A percentile compares a stretch with the other conserved stretches of the same genome.
Evolutionary conservation across 2,797 vertebrate species (phyloP).

Genomic region (Trachurus trachurus): DNA sequence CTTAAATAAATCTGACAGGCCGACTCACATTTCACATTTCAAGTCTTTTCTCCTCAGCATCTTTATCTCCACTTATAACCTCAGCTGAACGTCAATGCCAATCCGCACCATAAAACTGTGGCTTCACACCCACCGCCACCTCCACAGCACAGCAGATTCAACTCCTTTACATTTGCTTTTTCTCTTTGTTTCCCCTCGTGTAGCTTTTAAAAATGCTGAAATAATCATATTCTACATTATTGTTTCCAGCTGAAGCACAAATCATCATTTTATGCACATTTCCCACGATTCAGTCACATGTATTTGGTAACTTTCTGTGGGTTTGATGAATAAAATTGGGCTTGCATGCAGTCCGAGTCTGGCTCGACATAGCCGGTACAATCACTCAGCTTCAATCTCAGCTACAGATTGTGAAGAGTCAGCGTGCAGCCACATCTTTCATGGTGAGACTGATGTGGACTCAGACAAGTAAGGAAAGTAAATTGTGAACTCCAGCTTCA

Average conservation of each 20-base stretch:
- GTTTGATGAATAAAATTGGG: background rate
- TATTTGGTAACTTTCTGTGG: background rate
- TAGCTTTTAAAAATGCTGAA: background rate
- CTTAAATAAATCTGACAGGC: background rate
- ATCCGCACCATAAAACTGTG: background rate
- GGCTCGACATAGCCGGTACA: too few relatives aligned
- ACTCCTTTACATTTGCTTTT: background rate
- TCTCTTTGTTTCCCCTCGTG: background rate
- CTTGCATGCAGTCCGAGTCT: background rate
- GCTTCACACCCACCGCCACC: background rate
- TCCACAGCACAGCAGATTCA: background rate
- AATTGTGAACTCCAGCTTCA: constrained; percentile 14
- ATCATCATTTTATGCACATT: background rate
- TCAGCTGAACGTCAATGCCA: background rate
- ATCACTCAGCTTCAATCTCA: too few relatives aligned
- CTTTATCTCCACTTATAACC: background rate
- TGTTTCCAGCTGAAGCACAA: background rate
- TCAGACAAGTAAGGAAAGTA: background rate
- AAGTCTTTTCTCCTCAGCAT: background rate
- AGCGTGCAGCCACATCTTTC: background rate
- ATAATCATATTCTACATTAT: background rate
- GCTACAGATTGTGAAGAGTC: background rate
- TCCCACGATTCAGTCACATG: background rate
- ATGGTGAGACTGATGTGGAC: constrained; percentile 8
- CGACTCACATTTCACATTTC: background rate